Base-by-base conservation (phyloP, 2,888 invertebrate genomes). In the Oscheius myriophilus region DNA sequence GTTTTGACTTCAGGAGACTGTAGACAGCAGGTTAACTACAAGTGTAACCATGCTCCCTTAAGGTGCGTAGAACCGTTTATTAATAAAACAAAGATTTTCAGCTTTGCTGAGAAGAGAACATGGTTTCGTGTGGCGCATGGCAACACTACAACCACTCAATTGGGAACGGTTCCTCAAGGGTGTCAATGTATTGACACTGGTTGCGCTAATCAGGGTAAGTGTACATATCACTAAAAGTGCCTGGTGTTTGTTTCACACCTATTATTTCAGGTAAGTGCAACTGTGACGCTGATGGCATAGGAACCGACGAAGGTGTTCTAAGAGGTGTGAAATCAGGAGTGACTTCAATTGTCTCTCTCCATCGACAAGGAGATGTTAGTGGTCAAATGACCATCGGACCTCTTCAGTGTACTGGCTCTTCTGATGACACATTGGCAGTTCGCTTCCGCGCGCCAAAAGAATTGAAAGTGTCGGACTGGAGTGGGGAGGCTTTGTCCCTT, bases 341-440 rank as follows among this genome's bases (percentile, higher is more conserved):
- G 53, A 72, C 70, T 14, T 70, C 70, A 25, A 54, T 69, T 0
- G 71, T 77, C 7, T 57, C 78, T n/a, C 62, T 76, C 33, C 70
- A 73, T 46, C 59, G 72, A 41, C 71, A 73, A 16, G 71, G 67
- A 9, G 70, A 72, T 66, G 79, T 80, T 12, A 53, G 62, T 16
- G 82, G 76, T 4, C 59, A 69, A 12, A 66, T 84, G 58, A 76
- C 78, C 1, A 52, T 84, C 43, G 79, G 79, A 3, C 70, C 74
- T 12, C 67, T 84, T 39, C 68, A 75, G 43, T 84, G 84, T 49
- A 62, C 61, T 0, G 82, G 83, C 49, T 78, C 79, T 51, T 71
- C 80, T 75, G 16, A 43, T 53, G 54, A 58, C 3, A 18, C n/a
- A 25, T 49, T 49, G 25, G 61, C 61, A 6, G 49, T 61, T 16